These are phyloP conservation scores for Lepus timidus DNA, from an alignment of 2,113 vertebrate genomes.

Conservation along the genomic window DNA sequence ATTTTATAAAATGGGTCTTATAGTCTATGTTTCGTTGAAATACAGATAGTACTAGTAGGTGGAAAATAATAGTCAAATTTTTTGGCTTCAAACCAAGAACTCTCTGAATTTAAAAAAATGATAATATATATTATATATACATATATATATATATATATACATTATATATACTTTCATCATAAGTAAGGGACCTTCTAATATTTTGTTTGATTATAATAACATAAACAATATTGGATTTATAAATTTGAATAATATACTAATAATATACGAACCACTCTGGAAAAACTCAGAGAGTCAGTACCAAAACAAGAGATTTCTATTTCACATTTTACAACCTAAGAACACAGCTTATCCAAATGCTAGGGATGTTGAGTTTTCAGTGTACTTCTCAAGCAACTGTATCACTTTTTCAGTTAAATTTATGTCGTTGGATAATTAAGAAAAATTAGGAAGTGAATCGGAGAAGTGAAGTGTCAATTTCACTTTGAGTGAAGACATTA, in stretches of 20 bases:
- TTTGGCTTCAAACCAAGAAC: too few species aligned
- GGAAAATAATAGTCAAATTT: too few species aligned
- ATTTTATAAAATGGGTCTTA: too few species aligned
- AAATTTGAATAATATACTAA: not conserved
- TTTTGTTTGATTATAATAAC: not conserved
- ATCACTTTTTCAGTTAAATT: not conserved
- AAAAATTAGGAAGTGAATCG: not conserved
- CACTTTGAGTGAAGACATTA: not conserved
- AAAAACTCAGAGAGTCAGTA: not conserved
- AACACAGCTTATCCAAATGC: not conserved
- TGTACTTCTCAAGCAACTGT: too few species aligned
- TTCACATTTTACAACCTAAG: not conserved
- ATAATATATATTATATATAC: too few species aligned
- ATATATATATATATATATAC: not conserved
- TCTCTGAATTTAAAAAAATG: too few species aligned
- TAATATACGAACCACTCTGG: not conserved
- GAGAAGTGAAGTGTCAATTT: not conserved
- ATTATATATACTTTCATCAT: too few species aligned
- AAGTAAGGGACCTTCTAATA: not conserved
- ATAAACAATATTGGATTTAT: not conserved
- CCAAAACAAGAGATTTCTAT: constrained; percentile 5
- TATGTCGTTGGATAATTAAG: not conserved
- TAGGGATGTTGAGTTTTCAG: too few species aligned
- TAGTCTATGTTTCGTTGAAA: too few species aligned
- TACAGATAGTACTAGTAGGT: too few species aligned